phyloP scores from a whole-genome alignment of 2,113 vertebrate species.

The Melierax canorus region DNA sequence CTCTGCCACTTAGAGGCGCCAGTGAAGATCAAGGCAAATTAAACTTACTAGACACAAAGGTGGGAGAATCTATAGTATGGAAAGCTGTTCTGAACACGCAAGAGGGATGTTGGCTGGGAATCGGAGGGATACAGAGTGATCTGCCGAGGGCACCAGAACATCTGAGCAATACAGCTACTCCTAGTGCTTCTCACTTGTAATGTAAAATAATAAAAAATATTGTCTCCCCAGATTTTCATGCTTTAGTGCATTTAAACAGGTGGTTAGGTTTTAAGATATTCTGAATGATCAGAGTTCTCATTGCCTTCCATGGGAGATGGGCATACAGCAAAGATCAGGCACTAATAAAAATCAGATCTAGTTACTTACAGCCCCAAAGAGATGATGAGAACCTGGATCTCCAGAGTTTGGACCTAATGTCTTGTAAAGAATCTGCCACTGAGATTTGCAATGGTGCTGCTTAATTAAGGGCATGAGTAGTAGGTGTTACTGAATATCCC shows the following conservation, averaged over 20 bases:
- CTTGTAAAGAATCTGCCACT: not conserved
- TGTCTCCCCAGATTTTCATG: not conserved
- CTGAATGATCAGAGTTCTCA: accelerated
- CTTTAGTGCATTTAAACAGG: not conserved
- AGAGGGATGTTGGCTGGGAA: not conserved
- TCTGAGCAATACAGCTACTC: not conserved
- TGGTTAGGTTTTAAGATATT: not conserved
- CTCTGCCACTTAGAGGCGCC: not conserved
- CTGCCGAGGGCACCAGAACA: not conserved
- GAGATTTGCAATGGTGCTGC: not conserved
- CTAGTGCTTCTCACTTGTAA: not conserved
- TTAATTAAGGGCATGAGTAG: not conserved
- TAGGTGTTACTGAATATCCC: not conserved
- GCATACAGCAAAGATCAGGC: not conserved
- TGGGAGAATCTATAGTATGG: not conserved
- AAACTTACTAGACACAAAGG: not conserved
- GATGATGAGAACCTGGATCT: not conserved
- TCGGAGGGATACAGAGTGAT: not conserved
- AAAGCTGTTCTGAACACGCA: not conserved
- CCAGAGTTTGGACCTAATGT: accelerated
- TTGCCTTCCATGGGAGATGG: not conserved
- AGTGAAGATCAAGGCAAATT: not conserved
- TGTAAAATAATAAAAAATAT: not conserved
- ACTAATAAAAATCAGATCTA: accelerated
- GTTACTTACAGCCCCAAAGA: not conserved